Evolutionary conservation across 2,113 vertebrate genomes (phyloP).

Genomic region (Cheilinus undulatus): DNA sequence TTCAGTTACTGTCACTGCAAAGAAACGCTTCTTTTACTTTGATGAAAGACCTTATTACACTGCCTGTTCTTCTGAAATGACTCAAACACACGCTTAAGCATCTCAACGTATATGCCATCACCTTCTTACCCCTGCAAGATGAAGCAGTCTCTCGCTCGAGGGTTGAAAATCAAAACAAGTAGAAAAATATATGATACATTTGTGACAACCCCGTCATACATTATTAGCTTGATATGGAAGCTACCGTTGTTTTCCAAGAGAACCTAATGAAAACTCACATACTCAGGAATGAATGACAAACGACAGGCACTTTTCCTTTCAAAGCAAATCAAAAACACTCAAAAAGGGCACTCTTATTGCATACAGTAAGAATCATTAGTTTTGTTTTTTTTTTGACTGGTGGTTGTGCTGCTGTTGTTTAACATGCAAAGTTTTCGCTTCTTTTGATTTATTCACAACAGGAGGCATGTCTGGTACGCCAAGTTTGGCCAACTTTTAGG

Average conservation of each 20-base stretch:
- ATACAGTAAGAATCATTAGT: conserved; percentile 59
- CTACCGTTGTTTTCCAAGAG: conserved; percentile 54
- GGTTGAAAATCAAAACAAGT: conserved; percentile 67
- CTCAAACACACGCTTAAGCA: conserved; percentile 53
- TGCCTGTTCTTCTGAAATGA: conserved; percentile 65
- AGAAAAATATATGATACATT: conserved; percentile 80
- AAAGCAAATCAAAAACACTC: conserved; percentile 55
- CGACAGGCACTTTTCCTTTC: conserved; percentile 84
- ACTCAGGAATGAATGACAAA: conserved; percentile 75
- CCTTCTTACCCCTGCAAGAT: conserved; percentile 50
- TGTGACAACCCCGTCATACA: conserved; percentile 63
- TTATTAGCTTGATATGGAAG: conserved; percentile 55
- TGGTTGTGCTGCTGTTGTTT: conserved; percentile 44
- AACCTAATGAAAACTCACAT: conserved; percentile 37
- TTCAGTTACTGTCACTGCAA: conserved; percentile 53
- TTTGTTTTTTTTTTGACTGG: conserved; percentile 41
- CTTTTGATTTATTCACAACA: conserved; percentile 19
- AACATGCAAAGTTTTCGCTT: conserved; percentile 13
- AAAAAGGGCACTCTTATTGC: conserved; percentile 74
- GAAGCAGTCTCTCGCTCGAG: conserved; percentile 36
- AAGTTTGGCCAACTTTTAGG: conserved; percentile 27
- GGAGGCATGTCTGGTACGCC: conserved; percentile 43
- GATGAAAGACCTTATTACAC: conserved; percentile 82
- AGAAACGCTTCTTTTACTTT: conserved; percentile 74
- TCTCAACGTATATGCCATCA: conserved; percentile 35